Evolutionary conservation across 2,888 invertebrate species (phyloP), one percentile per base, ranked within the genome.

Genomic region (Pristionchus fissidentatus): DNA sequence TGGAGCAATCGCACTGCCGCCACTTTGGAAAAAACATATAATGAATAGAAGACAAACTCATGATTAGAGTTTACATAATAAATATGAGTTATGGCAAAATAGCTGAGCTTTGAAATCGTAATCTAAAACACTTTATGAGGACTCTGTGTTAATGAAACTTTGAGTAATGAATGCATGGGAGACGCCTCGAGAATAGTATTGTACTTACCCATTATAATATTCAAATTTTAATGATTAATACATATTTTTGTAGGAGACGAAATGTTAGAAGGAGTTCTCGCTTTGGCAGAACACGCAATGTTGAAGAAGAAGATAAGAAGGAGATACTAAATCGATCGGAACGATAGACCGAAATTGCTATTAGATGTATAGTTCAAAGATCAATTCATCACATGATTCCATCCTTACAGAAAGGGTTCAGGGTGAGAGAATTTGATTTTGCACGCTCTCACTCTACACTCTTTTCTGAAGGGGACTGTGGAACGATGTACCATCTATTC

Each of bases 231-330:
- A 66, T 43, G 43, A 75, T 35, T 41, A 15, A 26, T n/a, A 22
- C 8, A 15, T 41, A 8, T 26, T 19, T 7, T 86, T 84, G 55
- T 77, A 89, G 89, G 89, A 0, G 88, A 89, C n/a, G 89, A 90
- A 83, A 88, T 89, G 88, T 70, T 90, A 52, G 87, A 88, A 13
- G 88, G 87, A 43, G 43, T 89, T 10, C 83, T 86, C 10, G 89
- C 88, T 0, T 84, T 90, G 3, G 87, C 87, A 10, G 89, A 88
- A 13, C 88, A 90, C 62, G 88, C 88, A 3, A 22, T 49, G 15
- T 2, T 26, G 26, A 79, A 79, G 79, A 79, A 57, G 55, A 41
- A 43, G 38, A 66, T 66, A 8, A n/a, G 41, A 70, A 41, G 41
- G n/a, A 7, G 43, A 22, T 19, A 0, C 8, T 55, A 32, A 4